Conservation (phyloP, 2,888 invertebrate species). For the Lithosia quadra region DNA sequence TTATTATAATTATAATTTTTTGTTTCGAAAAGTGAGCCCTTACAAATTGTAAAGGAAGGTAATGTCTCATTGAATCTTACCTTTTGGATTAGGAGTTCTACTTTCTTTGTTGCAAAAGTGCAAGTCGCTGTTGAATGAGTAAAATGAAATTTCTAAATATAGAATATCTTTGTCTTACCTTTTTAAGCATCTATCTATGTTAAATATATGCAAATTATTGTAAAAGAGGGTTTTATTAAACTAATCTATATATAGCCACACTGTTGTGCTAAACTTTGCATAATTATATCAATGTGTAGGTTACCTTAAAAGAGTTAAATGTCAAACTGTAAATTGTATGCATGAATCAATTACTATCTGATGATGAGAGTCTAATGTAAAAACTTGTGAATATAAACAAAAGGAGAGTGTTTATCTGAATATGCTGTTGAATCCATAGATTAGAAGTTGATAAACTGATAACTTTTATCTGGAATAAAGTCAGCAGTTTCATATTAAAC, state of each 20-base stretch:
- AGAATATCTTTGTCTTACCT: constrained; percentile 71
- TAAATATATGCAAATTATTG: constrained; percentile 28
- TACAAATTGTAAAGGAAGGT: constrained; percentile 17
- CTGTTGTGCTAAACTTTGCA: constrained; percentile 13
- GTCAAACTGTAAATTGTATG: constrained; percentile 33
- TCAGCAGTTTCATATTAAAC: constrained; percentile 9
- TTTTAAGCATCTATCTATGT: constrained; percentile 25
- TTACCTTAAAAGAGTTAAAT: constrained; percentile 33
- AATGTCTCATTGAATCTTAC: constrained; percentile 19
- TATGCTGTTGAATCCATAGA: constrained; percentile 24
- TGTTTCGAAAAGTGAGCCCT: constrained; percentile 30
- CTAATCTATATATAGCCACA: constrained; percentile 29
- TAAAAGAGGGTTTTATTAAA: constrained; percentile 26
- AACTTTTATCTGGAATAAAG: constrained; percentile 15
- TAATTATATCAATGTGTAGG: constrained; percentile 27
- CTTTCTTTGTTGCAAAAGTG: constrained; percentile 79
- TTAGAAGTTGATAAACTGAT: constrained; percentile 21
- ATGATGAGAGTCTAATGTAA: constrained; percentile 19
- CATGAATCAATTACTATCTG: constrained; percentile 32
- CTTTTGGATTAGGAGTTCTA: constrained; percentile 30
- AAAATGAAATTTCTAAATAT: constrained; percentile 69
- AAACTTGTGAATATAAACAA: constrained; percentile 40
- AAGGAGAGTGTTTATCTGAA: constrained; percentile 15
- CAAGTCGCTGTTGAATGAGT: constrained; percentile 73
- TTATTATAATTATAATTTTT: constrained; percentile 42